Evolutionary conservation across 2,797 vertebrate species (phyloP), one percentile per base, ranked within the genome.

Genomic region (Sebastes glaucus): DNA sequence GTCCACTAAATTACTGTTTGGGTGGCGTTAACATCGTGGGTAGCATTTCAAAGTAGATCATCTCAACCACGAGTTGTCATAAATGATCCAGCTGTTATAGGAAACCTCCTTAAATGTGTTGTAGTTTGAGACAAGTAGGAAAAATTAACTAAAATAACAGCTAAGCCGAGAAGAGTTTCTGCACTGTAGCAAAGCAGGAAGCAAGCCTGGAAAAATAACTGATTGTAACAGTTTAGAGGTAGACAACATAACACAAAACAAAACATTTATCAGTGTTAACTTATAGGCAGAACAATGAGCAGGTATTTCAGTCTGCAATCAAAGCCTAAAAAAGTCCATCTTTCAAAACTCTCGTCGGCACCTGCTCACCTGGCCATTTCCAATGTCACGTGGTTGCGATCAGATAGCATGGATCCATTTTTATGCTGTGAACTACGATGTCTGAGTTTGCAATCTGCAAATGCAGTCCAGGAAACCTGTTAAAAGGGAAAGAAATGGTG

Each of bases 401-500:
- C 88, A 57, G 89, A 79, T 18, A 53, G 38, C 14, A 60, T 56
- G 22, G 87, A 83, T 69, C 92, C 91, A 28, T 93, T 92, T 82
- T 78, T 90, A 23, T 59, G 87, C 1, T 6, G 68, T 5, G 76
- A 79, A 68, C 88, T 80, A 32, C 35, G 11, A 11, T 70, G 66
- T 77, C 65, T 87, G 9, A 64, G 28, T 68, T 86, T 92, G 74
- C 76, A 84, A 13, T 74, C 81, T 46, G 93, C 61, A 66, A 95
- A 64, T 46, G 93, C 76, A 9, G 87, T 91, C 92, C 94, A 95
- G 76, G 95, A 88, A 79, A 96, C 92, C 96, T 96, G 88, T 63
- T 20, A 2, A n/a, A 75, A 75, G 70, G 1, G 13, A 64, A 52
- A 25, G 11, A 62, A 61, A 72, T 62, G 4, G 3, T 13, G 22